Evolutionary conservation across 2,797 vertebrate genomes (phyloP), one percentile per base, ranked within the genome.

Genomic region (Leptoclinus maculatus): DNA sequence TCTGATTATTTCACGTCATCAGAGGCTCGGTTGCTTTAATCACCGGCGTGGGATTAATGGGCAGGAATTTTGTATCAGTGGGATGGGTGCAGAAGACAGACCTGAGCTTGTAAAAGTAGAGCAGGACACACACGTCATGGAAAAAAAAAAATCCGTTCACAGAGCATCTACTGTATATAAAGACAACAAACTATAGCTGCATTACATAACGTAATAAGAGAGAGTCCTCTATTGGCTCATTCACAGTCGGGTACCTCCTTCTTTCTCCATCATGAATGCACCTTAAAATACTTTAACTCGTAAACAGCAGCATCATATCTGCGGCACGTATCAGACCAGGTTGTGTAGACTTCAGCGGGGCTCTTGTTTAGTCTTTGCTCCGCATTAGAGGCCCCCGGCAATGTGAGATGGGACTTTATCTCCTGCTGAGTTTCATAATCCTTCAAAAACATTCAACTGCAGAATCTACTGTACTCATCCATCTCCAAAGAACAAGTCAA

Each of bases 281-380:
- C 25, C 11, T 21, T 21, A 32, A 32, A 25, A 49, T 21, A n/a
- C 19, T 49, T 10, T 49, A 10, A 10, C 21, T 76, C 0, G 76
- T 70, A 74, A 79, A 71, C 76, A 67, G 29, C 71, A 65, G 72
- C 65, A 21, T 75, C 54, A 5, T 76, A 60, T 87, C 64, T 41
- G 65, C 70, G 21, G 78, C 11, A 60, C 62, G 10, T 9, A 80
- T 79, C 77, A 81, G 83, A 89, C 80, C 79, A 29, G 69, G 1
- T 10, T 58, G 83, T 77, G 73, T 7, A 70, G 76, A 73, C 81
- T 69, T 57, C 56, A 71, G 71, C 56, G 2, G 23, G 62, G 13
- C 79, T 68, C 57, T 80, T 91, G 91, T 92, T 92, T 88, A 76
- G 90, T 89, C 91, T 92, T 58, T 86, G 87, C 39, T 83, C 27